Evolutionary conservation across 2,113 vertebrate species (phyloP).

Genomic region (Etheostoma cragini): DNA sequence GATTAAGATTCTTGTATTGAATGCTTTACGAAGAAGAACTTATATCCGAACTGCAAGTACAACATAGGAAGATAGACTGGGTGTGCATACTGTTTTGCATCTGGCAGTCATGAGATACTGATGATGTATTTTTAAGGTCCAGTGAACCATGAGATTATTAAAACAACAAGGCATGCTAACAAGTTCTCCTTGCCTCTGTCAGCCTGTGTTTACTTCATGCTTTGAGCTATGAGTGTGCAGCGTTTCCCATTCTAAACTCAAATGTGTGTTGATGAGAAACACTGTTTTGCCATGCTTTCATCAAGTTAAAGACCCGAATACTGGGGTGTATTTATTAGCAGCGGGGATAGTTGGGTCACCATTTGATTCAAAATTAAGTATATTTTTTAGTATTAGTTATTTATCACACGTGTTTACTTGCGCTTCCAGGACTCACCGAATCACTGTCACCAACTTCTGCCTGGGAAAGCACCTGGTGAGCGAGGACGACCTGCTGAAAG

Average conservation of each 20-base stretch:
- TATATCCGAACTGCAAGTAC: not conserved
- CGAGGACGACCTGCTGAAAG: conserved; percentile 97
- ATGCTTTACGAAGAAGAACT: not conserved
- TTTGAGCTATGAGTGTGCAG: conserved; percentile 5
- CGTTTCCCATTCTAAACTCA: conserved; percentile 7
- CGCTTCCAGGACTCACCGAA: conserved; percentile 91
- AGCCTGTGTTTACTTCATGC: conserved; percentile 7
- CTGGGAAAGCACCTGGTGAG: conserved; percentile 99
- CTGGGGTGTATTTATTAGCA: no score
- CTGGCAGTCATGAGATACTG: conserved; percentile 28
- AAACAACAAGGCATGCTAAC: conserved; percentile 15
- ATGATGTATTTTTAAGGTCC: conserved; percentile 18
- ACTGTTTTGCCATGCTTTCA: not conserved
- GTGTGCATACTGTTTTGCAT: conserved; percentile 12
- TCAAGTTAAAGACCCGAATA: conserved; percentile 2
- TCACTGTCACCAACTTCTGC: conserved; percentile 99
- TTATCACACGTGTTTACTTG: conserved; percentile 24
- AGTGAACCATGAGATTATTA: not conserved
- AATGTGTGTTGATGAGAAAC: conserved; percentile 8
- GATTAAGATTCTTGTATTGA: not conserved
- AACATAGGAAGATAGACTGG: not conserved
- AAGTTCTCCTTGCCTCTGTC: conserved; percentile 12
- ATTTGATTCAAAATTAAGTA: not conserved
- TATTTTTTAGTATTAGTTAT: not conserved
- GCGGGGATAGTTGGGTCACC: not conserved